Conservation (phyloP, 2,797 vertebrate species). For the Chromobotia macracanthus region DNA sequence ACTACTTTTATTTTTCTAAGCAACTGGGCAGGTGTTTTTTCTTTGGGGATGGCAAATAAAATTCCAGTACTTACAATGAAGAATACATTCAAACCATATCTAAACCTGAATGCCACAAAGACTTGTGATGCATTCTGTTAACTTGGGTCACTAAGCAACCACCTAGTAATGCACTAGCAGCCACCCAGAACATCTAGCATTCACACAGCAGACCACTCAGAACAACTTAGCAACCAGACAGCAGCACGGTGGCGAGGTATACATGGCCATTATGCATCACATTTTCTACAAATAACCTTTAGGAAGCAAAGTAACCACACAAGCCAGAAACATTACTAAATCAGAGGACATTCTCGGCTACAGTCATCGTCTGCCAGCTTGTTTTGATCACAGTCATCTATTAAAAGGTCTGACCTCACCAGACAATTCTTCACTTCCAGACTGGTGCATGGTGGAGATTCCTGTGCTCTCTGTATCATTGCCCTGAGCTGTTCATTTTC, state of each 20-base stretch:
- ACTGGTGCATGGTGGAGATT: conserved; percentile 17
- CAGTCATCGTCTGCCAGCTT: not conserved
- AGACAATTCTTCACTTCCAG: conserved; percentile 13
- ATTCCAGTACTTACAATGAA: too few species aligned
- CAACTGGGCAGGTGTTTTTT: too few species aligned
- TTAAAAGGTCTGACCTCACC: conserved; percentile 59
- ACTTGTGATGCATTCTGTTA: too few species aligned
- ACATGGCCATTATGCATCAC: not conserved
- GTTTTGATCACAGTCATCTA: conserved; percentile 7
- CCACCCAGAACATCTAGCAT: not conserved
- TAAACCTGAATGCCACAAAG: too few species aligned
- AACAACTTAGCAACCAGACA: not conserved
- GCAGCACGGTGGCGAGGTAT: not conserved
- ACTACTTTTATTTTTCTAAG: too few species aligned
- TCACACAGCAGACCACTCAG: not conserved
- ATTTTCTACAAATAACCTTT: conserved; percentile 64
- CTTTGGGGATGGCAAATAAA: too few species aligned
- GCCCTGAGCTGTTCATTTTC: conserved; percentile 12
- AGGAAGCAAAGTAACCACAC: conserved; percentile 71
- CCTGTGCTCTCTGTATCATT: conserved; percentile 10
- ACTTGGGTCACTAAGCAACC: too few species aligned
- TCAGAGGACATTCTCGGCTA: too few species aligned
- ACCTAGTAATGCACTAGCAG: not conserved
- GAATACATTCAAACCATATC: too few species aligned
- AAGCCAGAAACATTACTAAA: conserved; percentile 47